These are phyloP conservation scores for Drepanosiphum platanoidis DNA, from an alignment of 2,888 invertebrate genomes.

Conservation along the genomic window DNA sequence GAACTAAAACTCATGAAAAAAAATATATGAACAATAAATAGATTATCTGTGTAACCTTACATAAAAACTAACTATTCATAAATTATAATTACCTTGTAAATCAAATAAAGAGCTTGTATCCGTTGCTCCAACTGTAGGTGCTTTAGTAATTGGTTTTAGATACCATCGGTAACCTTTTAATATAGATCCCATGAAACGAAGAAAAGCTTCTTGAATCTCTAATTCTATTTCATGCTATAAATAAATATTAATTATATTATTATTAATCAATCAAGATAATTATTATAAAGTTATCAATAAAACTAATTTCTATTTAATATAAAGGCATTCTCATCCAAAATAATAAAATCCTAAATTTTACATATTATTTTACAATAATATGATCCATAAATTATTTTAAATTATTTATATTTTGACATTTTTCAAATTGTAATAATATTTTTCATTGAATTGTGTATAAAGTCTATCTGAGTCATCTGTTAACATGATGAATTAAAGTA, in stretches of 20 bases:
- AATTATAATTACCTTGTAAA: slow-evolving; percentile 72
- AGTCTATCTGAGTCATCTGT: no score
- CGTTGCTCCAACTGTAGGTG: slow-evolving; percentile 92
- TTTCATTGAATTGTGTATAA: no score
- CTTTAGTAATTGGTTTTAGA: slow-evolving; percentile 91
- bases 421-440: no score
- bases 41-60: background rate
- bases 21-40: no score
- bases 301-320: no score
- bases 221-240: slow-evolving; percentile 84
- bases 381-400: no score
- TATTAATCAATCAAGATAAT: slow-evolving; percentile 7
- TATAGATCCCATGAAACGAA: slow-evolving; percentile 93
- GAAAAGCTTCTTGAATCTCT: slow-evolving; percentile 96
- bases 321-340: no score
- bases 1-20: no score
- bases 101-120: slow-evolving; percentile 96
- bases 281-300: no score
- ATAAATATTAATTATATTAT: slow-evolving; percentile 21
- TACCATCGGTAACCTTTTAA: slow-evolving; percentile 89
- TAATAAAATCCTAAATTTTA: no score
- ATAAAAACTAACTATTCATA: background rate
- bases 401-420: background rate
- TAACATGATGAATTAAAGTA: no score
- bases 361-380: no score